Conservation (phyloP, 2,888 invertebrate genomes). For the Lithophane semibrunnea region DNA sequence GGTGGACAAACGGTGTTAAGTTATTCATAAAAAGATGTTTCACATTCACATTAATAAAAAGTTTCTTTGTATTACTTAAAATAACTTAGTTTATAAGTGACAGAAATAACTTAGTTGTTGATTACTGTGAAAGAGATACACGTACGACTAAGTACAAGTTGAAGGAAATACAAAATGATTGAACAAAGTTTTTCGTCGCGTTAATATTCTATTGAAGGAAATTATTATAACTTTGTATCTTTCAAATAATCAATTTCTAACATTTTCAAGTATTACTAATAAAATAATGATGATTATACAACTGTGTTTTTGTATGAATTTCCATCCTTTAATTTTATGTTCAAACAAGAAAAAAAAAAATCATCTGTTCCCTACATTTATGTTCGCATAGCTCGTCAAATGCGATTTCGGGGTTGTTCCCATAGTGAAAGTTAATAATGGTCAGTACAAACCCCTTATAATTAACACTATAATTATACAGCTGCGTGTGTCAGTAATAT, state of each 20-base stretch:
- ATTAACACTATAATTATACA: too few relatives aligned
- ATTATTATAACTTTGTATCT: neutral
- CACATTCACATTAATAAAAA: constrained; percentile 3
- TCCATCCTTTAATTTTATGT: neutral
- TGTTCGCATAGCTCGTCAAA: too few relatives aligned
- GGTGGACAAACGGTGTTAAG: too few relatives aligned
- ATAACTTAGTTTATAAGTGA: constrained; percentile 35
- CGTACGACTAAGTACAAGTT: neutral
- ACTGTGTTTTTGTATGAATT: neutral
- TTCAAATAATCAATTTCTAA: constrained; percentile 51
- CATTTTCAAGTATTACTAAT: constrained; percentile 55
- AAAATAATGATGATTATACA: constrained; percentile 29
- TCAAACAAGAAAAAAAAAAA: neutral
- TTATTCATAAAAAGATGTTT: constrained; percentile 27
- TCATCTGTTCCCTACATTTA: too few relatives aligned
- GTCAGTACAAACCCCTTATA: too few relatives aligned
- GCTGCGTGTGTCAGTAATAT: neutral
- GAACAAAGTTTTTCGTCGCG: neutral
- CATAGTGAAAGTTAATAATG: too few relatives aligned
- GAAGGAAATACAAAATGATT: constrained; percentile 3
- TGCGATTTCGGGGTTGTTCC: too few relatives aligned
- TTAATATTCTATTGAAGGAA: constrained; percentile 11
- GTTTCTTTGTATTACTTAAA: constrained; percentile 49
- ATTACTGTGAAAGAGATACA: constrained; percentile 44
- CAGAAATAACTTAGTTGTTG: constrained; percentile 42